These are phyloP conservation scores for Umimayanthus kanabou DNA, from an alignment of 92 coral and sea anemone species.

Conservation along the genomic window DNA sequence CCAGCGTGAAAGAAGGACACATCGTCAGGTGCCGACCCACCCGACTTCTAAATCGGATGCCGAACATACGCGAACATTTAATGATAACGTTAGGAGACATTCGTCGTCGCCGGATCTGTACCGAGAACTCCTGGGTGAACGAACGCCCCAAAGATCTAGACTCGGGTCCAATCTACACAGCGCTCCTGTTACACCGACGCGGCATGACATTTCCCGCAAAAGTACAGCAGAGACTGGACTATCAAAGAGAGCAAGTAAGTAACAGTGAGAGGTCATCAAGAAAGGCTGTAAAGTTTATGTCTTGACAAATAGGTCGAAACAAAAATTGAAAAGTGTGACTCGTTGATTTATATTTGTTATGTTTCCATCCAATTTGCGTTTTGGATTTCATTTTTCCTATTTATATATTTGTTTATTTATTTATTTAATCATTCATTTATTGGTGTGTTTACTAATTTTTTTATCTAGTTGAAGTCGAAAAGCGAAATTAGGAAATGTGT, in stretches of 20 bases:
- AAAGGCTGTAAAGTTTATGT: too few species aligned
- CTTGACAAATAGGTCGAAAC: too few species aligned
- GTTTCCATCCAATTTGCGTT: too few species aligned
- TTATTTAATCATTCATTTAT: too few species aligned
- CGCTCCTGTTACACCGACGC: slow-evolving; percentile 48
- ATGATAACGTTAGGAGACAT: slow-evolving; percentile 68
- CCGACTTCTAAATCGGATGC: slow-evolving; percentile 70
- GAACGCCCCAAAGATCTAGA: slow-evolving; percentile 47
- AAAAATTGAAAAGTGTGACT: too few species aligned
- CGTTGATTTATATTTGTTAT: too few species aligned
- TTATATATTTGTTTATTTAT: too few species aligned
- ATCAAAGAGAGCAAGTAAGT: slow-evolving; percentile 52
- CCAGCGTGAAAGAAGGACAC: slow-evolving; percentile 82
- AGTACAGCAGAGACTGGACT: slow-evolving; percentile 41
- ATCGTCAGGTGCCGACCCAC: slow-evolving; percentile 76
- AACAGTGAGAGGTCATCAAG: background rate
- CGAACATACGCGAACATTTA: slow-evolving; percentile 67
- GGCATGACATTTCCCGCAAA: slow-evolving; percentile 59
- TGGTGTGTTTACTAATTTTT: too few species aligned
- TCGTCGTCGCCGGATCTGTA: slow-evolving; percentile 77
- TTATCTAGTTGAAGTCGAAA: too few species aligned
- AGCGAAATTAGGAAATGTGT: too few species aligned
- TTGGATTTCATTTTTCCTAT: too few species aligned
- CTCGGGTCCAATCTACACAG: slow-evolving; percentile 51
- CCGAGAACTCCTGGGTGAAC: slow-evolving; percentile 55